Conservation (phyloP, 1,140 invertebrate genomes). For the Brachionus angularis region DNA sequence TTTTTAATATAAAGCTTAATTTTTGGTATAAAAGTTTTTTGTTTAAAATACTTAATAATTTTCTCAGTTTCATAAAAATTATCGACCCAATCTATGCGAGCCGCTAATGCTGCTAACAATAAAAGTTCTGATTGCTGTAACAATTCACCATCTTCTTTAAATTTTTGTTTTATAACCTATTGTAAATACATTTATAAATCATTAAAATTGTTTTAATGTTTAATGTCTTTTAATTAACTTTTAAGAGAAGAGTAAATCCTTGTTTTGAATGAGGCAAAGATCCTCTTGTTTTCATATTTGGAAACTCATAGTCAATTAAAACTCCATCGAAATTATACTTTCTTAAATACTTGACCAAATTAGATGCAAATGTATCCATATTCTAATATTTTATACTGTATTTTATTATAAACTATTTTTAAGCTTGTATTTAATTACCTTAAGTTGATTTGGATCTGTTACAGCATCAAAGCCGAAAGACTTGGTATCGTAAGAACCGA, state of each 20-base stretch:
- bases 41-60: background rate
- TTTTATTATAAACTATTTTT: background rate
- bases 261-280: background rate
- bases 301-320: slow-evolving; percentile 37
- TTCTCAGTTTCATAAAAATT: slow-evolving; percentile 35
- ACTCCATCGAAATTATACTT: slow-evolving; percentile 29
- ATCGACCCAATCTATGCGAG: slow-evolving; percentile 27
- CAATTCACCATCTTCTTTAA: background rate
- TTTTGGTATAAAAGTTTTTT: background rate
- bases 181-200: background rate
- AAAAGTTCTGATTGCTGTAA: background rate
- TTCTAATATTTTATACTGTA: background rate
- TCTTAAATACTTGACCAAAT: slow-evolving; percentile 27
- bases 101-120: background rate
- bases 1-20: background rate
- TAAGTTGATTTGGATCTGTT: slow-evolving; percentile 14
- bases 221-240: background rate
- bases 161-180: slow-evolving; percentile 27
- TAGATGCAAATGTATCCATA: background rate
- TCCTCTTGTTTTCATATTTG: slow-evolving; percentile 3
- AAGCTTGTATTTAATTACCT: background rate
- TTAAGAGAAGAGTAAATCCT: background rate
- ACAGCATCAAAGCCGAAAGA: slow-evolving; percentile 17
- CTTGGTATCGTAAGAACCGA: slow-evolving; percentile 36
- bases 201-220: background rate